Evolutionary conservation across 2,113 vertebrate genomes (phyloP).

Genomic region (Diphyllodes magnificus): DNA sequence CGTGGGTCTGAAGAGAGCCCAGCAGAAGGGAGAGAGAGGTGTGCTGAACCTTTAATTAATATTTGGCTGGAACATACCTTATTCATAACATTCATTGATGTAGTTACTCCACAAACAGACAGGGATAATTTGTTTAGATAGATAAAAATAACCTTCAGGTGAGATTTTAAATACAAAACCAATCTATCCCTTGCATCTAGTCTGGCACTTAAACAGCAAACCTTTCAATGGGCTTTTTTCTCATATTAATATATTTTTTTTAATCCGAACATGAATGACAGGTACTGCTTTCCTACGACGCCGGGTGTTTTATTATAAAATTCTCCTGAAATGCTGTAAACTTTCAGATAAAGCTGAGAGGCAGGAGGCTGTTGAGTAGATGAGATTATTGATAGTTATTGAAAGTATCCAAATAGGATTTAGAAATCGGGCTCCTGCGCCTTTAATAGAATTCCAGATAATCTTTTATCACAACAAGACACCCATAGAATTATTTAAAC

Average conservation of each 20-base stretch:
- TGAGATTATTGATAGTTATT: slow-evolving; percentile 82
- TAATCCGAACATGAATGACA: slow-evolving; percentile 75
- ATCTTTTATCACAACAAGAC: slow-evolving; percentile 92
- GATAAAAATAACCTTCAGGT: slow-evolving; percentile 70
- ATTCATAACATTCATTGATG: slow-evolving; percentile 45
- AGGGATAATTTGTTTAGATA: slow-evolving; percentile 64
- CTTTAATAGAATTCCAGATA: slow-evolving; percentile 93
- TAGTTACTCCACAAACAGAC: slow-evolving; percentile 61
- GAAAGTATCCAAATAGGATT: slow-evolving; percentile 86
- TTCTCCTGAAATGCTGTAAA: slow-evolving; percentile 79
- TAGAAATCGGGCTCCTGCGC: slow-evolving; percentile 85
- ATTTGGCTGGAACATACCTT: slow-evolving; percentile 54
- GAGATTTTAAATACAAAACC: slow-evolving; percentile 60
- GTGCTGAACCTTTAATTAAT: slow-evolving; percentile 60
- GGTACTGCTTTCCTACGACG: slow-evolving; percentile 69
- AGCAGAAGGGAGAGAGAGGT: slow-evolving; percentile 6
- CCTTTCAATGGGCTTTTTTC: slow-evolving; percentile 43
- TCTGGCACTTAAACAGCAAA: slow-evolving; percentile 55
- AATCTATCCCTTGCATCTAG: slow-evolving; percentile 51
- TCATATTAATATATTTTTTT: slow-evolving; percentile 71
- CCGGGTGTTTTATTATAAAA: slow-evolving; percentile 69
- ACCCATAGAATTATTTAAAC: slow-evolving; percentile 93
- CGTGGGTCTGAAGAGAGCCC: slow-evolving; percentile 41
- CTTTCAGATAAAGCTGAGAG: slow-evolving; percentile 86
- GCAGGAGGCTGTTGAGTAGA: slow-evolving; percentile 78